Base-by-base conservation (phyloP, 1,140 invertebrate genomes). In the Metaphire vulgaris region DNA sequence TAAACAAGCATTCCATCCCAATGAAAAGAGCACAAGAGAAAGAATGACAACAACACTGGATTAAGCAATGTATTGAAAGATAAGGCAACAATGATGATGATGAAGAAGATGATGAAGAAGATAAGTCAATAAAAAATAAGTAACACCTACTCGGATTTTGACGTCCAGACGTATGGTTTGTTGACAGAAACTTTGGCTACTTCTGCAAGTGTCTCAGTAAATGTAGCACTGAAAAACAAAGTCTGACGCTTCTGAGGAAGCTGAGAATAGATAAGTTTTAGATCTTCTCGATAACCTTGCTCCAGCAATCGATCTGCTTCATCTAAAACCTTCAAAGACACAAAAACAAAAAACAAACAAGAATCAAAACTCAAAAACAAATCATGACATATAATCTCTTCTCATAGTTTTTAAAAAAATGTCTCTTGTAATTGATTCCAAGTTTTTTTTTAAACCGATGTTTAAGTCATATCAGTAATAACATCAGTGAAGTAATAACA, bases 221-320 rank as follows among this genome's bases (percentile, higher is more conserved):
- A 82, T 29, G 86, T 87, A 56, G 86, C 86, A 83, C 84, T 86
- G 79, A 87, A 87, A 15, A 87, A 76, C 28, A 87, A 80, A 21
- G 86, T 87, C 76, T 87, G 86, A n/a, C 86, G 79, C 76, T 86
- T 84, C 75, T 81, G 77, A 26, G 85, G 84, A 68, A 87, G 77
- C 33, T 80, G 82, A 69, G 81, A 79, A 79, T 87, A 85, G 74
- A 87, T 85, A 14, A 81, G 79, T 77, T 86, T 80, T 68, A 87
- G 76, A 76, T 87, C 85, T 73, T 82, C 82, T 16, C 83, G 83
- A 82, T 87, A 87, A 76, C 86, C 83, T 80, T 87, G 86, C 79
- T 86, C 85, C 30, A 87, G 80, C 34, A 87, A 74, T 33, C 86
- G 80, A 80, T 87, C 86, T 78, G 86, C 86, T 80, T 87, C 86